phyloP scores from a whole-genome alignment of 2,113 vertebrate genomes.

The Dipodomys spectabilis region DNA sequence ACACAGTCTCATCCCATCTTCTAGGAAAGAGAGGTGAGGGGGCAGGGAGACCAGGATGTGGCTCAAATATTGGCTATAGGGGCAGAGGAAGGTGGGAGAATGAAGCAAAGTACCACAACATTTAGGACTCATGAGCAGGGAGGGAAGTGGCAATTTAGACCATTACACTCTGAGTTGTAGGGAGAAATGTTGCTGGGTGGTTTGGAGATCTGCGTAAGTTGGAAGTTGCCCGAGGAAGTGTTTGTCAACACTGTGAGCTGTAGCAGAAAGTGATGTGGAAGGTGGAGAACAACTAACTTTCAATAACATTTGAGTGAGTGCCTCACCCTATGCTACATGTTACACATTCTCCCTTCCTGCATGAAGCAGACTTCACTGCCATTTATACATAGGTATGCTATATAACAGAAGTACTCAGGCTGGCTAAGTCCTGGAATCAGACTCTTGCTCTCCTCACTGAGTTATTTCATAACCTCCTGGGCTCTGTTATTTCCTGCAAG shows the following conservation, averaged over 20 bases:
- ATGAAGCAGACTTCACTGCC: not conserved
- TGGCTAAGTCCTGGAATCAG: not conserved
- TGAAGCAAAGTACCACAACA: not conserved
- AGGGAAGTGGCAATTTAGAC: not conserved
- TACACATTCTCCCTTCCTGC: not conserved
- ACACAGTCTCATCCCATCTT: not conserved
- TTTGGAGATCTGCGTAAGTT: not conserved
- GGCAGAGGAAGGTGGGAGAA: not conserved
- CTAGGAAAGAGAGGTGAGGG: no score
- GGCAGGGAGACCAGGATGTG: no score
- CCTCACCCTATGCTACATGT: not conserved
- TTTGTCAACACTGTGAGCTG: not conserved
- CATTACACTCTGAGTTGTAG: not conserved
- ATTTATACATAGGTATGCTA: rapidly evolving
- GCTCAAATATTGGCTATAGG: not conserved
- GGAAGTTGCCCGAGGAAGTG: not conserved
- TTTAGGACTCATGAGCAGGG: not conserved
- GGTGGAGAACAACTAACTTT: not conserved
- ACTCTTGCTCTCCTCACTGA: not conserved
- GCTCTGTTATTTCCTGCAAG: not conserved
- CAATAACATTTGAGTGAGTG: not conserved
- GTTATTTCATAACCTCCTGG: not conserved
- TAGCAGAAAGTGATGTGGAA: not conserved
- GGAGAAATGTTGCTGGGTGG: not conserved
- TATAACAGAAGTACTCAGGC: no score